A percentile compares a stretch with the other conserved stretches of the same genome.
Evolutionary conservation across 2,113 vertebrate species (phyloP).

Genomic region (Pseudorasbora parva): DNA sequence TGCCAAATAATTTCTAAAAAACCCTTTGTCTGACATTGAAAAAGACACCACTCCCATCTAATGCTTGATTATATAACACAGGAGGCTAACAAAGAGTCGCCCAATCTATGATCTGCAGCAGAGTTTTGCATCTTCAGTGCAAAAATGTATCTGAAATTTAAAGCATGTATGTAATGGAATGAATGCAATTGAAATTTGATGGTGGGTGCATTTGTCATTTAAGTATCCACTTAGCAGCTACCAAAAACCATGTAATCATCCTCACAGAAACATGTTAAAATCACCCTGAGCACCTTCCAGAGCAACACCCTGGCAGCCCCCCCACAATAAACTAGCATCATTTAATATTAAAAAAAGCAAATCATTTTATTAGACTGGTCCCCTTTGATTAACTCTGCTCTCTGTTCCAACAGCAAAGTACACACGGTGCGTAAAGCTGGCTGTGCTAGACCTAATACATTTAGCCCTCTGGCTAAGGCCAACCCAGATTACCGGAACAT

Average conservation of each 20-base stretch:
- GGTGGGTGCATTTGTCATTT: too few species aligned
- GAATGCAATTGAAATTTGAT: background rate
- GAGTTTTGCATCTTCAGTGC: background rate
- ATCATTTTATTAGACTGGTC: conserved; percentile 5
- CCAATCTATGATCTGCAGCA: background rate
- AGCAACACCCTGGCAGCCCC: background rate
- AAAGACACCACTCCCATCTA: background rate
- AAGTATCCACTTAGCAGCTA: background rate
- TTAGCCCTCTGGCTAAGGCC: conserved; percentile 31
- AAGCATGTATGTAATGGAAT: background rate
- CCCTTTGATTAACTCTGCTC: conserved; percentile 6
- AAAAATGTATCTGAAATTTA: background rate
- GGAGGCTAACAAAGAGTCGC: background rate
- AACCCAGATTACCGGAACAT: conserved; percentile 36
- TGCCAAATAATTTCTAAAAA: conserved; percentile 1
- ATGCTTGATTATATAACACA: conserved; percentile 7
- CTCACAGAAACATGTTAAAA: conserved; percentile 4
- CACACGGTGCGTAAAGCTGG: background rate
- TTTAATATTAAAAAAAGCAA: background rate
- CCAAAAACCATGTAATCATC: background rate
- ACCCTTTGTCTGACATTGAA: conserved; percentile 24
- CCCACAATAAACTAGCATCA: background rate
- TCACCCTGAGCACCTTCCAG: background rate
- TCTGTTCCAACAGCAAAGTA: conserved; percentile 29
- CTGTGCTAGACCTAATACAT: conserved; percentile 27